Conservation (phyloP, 2,888 invertebrate species). For the Nezara viridula region DNA sequence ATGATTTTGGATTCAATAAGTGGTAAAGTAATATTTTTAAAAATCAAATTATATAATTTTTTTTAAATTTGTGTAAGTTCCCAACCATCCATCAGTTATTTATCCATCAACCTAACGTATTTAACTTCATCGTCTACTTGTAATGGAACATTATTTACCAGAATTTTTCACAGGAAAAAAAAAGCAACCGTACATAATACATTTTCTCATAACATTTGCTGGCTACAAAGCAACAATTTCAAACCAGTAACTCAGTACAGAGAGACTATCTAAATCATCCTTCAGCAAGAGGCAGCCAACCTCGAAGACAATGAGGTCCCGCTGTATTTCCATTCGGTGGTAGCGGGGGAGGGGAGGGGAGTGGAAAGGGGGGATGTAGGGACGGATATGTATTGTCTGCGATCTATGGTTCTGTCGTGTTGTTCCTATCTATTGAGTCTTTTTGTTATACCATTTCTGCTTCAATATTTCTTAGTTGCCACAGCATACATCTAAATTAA, state of each 20-base stretch:
- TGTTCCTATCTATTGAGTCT: background rate
- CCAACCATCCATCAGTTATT: no score
- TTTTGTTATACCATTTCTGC: background rate
- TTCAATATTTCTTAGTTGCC: background rate
- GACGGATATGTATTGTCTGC: conserved; percentile 12
- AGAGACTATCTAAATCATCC: background rate
- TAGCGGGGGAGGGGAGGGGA: no score
- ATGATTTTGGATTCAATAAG: no score
- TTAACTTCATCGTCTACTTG: no score
- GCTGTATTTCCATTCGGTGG: background rate
- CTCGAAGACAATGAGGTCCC: background rate
- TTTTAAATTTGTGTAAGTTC: no score
- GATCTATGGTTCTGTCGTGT: background rate
- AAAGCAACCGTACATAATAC: background rate
- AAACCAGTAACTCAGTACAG: background rate
- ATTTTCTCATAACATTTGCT: background rate
- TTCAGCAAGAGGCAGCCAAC: background rate
- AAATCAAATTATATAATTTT: no score
- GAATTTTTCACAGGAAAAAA: no score
- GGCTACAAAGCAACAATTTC: background rate
- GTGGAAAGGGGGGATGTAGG: background rate
- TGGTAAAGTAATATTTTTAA: no score
- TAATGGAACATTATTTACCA: no score
- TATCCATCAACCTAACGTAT: no score
- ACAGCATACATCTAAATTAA: background rate